Conservation (phyloP, 2,797 vertebrate species). For the Brachymystax lenok region DNA sequence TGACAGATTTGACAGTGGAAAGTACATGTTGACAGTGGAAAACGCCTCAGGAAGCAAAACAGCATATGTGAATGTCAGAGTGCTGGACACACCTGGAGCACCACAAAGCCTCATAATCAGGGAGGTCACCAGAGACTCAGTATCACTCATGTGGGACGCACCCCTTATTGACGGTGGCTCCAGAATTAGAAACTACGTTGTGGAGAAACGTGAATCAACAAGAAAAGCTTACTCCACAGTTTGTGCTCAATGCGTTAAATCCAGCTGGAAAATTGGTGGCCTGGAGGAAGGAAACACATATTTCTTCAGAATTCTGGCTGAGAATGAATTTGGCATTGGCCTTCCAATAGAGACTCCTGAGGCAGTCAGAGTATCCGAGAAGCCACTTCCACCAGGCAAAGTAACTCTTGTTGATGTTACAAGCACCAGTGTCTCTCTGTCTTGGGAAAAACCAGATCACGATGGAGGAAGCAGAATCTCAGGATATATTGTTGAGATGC, state of each 20-base stretch:
- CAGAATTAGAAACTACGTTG: slow-evolving; percentile 94
- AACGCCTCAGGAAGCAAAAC: slow-evolving; percentile 94
- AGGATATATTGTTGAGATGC: slow-evolving; percentile 98
- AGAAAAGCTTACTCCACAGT: slow-evolving; percentile 97
- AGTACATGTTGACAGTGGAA: slow-evolving; percentile 92
- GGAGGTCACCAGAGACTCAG: slow-evolving; percentile 94
- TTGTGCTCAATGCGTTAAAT: slow-evolving; percentile 93
- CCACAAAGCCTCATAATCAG: slow-evolving; percentile 91
- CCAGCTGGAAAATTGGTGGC: slow-evolving; percentile 91
- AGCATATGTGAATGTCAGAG: slow-evolving; percentile 94
- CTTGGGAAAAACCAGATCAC: slow-evolving; percentile 98
- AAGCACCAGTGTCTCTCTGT: slow-evolving; percentile 85
- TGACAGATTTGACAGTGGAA: slow-evolving; percentile 95
- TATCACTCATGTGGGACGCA: slow-evolving; percentile 95
- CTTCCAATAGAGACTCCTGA: slow-evolving; percentile 93
- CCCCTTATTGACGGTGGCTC: slow-evolving; percentile 95
- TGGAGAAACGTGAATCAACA: slow-evolving; percentile 96
- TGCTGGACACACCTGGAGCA: slow-evolving; percentile 94
- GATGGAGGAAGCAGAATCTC: slow-evolving; percentile 97
- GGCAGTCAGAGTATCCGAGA: slow-evolving; percentile 92
- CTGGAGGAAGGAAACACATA: slow-evolving; percentile 94
- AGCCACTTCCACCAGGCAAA: slow-evolving; percentile 94
- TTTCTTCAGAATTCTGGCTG: slow-evolving; percentile 95
- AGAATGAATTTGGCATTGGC: slow-evolving; percentile 96
- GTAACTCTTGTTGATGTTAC: slow-evolving; percentile 91